phyloP scores from a whole-genome alignment of 2,888 invertebrate species.

The Lasiommata megera region DNA sequence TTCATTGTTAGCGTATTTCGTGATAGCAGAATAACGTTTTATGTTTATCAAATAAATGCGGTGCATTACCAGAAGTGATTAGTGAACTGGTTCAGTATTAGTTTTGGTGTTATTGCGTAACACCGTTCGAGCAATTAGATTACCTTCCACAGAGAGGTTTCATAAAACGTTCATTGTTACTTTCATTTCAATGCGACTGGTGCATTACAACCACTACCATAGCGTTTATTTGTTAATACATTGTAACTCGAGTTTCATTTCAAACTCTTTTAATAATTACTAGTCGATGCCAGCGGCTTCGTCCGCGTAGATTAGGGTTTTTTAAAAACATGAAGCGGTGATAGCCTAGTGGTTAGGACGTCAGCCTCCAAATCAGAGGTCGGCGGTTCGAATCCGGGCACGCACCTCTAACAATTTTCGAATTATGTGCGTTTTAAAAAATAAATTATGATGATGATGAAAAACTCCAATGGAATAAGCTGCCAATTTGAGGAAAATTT shows the following conservation, averaged over 20 bases:
- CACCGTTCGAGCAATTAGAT: slow-evolving; percentile 61
- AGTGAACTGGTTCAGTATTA: slow-evolving; percentile 49
- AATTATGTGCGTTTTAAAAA: no score
- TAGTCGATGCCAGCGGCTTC: no score
- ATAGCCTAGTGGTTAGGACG: no score
- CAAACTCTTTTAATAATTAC: no score
- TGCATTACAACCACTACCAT: slow-evolving; percentile 50
- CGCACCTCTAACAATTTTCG: no score
- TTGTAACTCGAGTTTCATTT: neutral
- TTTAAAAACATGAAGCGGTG: no score
- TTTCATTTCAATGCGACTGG: slow-evolving; percentile 60
- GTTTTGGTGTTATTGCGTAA: slow-evolving; percentile 60
- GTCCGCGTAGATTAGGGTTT: no score
- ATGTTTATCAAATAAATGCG: slow-evolving; percentile 14
- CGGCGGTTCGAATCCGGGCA: no score
- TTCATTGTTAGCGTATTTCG: neutral
- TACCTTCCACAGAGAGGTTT: slow-evolving; percentile 65
- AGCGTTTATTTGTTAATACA: slow-evolving; percentile 8
- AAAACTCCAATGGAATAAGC: no score
- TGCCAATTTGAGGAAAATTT: no score
- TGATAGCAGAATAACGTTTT: neutral
- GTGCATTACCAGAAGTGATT: slow-evolving; percentile 39
- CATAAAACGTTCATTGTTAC: slow-evolving; percentile 69
- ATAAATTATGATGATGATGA: no score
- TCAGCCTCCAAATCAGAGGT: no score